Evolutionary conservation across 92 coral and sea anemone species (phyloP).

Genomic region (Porites cylindrica): DNA sequence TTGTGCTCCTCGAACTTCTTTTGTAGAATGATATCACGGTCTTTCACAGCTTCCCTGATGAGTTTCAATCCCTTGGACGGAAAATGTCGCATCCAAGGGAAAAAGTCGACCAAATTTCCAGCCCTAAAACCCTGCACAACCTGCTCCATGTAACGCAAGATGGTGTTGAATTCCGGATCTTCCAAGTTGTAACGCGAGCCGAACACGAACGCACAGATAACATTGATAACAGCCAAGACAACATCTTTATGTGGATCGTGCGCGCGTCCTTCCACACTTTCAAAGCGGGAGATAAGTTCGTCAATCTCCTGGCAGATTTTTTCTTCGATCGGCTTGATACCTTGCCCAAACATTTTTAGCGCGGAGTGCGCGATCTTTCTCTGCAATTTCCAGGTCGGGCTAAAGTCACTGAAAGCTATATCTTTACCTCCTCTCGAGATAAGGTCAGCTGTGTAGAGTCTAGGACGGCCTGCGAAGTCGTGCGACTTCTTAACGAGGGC

Average conservation of each 20-base stretch:
- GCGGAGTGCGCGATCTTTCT: constrained; percentile 97
- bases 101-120: constrained; percentile 91
- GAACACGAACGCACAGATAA: constrained; percentile 92
- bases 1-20: constrained; percentile 89
- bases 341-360: constrained; percentile 88
- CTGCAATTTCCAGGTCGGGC: constrained; percentile 93
- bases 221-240: constrained; percentile 86
- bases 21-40: constrained; percentile 83
- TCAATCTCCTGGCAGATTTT: constrained; percentile 84
- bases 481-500: constrained; percentile 91
- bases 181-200: constrained; percentile 87
- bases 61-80: constrained; percentile 82
- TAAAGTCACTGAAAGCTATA: constrained; percentile 92
- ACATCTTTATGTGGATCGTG: constrained; percentile 82
- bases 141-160: constrained; percentile 79
- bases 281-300: constrained; percentile 81
- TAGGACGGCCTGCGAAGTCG: constrained; percentile 97
- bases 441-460: constrained; percentile 84
- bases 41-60: constrained; percentile 82
- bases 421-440: constrained; percentile 94
- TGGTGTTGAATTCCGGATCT: constrained; percentile 88
- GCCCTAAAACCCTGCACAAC: constrained; percentile 93
- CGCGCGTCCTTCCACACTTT: constrained; percentile 70
- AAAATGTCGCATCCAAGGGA: constrained; percentile 91
- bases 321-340: constrained; percentile 80